Evolutionary conservation across 2,113 vertebrate genomes (phyloP).

Genomic region (Myotis davidii): DNA sequence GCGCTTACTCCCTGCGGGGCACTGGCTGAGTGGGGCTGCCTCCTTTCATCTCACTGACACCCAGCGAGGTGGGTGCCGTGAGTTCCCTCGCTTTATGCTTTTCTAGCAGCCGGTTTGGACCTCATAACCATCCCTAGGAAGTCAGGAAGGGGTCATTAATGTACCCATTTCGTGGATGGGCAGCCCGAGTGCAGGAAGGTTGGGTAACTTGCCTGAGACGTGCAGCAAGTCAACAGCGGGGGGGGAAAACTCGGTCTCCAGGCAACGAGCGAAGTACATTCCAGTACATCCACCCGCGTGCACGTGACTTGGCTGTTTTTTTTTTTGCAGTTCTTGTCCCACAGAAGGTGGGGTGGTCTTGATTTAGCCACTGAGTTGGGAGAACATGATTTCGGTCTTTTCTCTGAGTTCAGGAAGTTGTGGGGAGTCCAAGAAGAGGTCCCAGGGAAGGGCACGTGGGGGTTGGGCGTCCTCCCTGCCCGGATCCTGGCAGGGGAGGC

Average conservation of each 20-base stretch:
- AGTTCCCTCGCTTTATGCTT: not conserved
- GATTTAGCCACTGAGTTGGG: not conserved
- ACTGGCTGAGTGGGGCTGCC: accelerated
- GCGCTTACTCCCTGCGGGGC: not conserved
- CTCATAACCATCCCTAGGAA: not conserved
- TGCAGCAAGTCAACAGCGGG: not conserved
- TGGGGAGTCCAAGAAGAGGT: not conserved
- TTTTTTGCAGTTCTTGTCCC: not conserved
- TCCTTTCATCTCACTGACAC: not conserved
- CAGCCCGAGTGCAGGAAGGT: not conserved
- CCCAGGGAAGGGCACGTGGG: not conserved
- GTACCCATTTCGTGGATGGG: not conserved
- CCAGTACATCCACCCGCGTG: accelerated
- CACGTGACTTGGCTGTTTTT: not conserved
- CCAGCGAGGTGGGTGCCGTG: not conserved
- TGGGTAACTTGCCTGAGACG: not conserved
- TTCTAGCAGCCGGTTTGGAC: not conserved
- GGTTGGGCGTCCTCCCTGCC: not conserved
- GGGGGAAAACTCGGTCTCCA: not conserved
- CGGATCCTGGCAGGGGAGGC: not conserved
- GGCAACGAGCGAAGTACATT: accelerated
- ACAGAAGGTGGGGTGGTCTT: not conserved
- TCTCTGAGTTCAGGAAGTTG: not conserved
- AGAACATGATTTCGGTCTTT: not conserved
- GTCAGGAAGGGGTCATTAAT: no score